Evolutionary conservation across 2,797 vertebrate genomes (phyloP), one percentile per base, ranked within the genome.

Genomic region (Pteropus rufus): DNA sequence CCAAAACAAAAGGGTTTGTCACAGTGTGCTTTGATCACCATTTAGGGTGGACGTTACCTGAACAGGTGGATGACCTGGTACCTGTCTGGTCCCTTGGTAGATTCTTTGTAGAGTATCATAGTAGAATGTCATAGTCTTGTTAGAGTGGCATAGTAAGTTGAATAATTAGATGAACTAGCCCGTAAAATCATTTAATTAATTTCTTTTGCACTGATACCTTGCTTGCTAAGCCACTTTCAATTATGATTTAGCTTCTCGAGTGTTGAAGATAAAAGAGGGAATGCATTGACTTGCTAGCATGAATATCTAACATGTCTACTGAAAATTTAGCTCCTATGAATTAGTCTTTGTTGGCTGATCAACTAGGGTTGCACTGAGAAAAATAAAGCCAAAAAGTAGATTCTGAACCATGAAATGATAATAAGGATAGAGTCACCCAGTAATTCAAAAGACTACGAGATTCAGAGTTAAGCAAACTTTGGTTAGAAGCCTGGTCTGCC

Each of bases 131-230:
- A 49, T 49, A 21, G n/a, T 54, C n/a, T 34, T 34, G 31, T 34
- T 54, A 52, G 10, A 64, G n/a, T 60, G 41, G 6, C 64, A n/a
- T 7, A 69, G 65, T 21, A 56, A 75, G 18, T 69, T 69, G 46
- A 21, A 46, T 29, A 91, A 31, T 64, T 54, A 24, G 41, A 23
- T 69, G 34, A 92, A 77, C 10, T 70, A 58, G 39, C 6, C 73
- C 70, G 39, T 64, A 91, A 79, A 52, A 69, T 41, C 34, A 69
- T 39, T 83, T 24, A 11, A 18, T 58, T 36, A 69, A 31, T 70
- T 84, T 94, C 31, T 90, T 94, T 54, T 94, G n/a, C 29, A 94
- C 10, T 24, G 64, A 83, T 65, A 29, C 26, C 39, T 92, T 91
- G 46, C 46, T 91, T 64, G 60, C n/a, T 60, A 85, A 88, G 34